A percentile compares a stretch with the other conserved stretches of the same genome.
Evolutionary conservation across 2,113 vertebrate species (phyloP).

Genomic region (Zosterops pallidus): DNA sequence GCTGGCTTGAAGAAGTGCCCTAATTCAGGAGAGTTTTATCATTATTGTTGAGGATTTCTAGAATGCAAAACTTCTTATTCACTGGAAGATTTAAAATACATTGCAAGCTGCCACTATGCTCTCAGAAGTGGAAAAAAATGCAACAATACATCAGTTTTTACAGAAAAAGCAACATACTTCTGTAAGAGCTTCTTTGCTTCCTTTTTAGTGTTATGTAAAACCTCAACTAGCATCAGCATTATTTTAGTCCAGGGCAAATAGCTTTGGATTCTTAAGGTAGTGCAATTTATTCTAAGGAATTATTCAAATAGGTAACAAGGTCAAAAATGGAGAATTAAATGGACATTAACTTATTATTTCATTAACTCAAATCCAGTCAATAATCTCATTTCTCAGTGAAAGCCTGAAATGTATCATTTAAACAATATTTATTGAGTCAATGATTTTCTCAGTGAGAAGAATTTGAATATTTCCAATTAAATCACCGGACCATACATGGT

Average conservation of each 20-base stretch:
- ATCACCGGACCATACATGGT: background rate
- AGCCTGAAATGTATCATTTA: background rate
- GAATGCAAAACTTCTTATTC: background rate
- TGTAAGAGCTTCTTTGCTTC: background rate
- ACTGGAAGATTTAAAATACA: background rate
- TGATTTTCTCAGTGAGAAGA: background rate
- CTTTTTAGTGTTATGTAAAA: background rate
- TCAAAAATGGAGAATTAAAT: background rate
- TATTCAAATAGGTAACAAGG: background rate
- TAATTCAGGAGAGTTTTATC: background rate
- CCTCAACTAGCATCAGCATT: background rate
- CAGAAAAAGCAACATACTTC: background rate
- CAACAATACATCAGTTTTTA: background rate
- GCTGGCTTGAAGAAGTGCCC: constrained; percentile 18
- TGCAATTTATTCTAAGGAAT: background rate
- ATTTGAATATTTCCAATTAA: background rate
- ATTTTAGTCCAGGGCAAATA: background rate
- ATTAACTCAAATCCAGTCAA: background rate
- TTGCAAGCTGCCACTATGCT: background rate
- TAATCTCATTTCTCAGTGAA: background rate
- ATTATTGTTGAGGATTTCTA: background rate
- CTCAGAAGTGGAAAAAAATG: background rate
- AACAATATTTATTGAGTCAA: background rate
- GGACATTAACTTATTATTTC: background rate
- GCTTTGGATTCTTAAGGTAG: background rate